Conservation (phyloP, 2,113 vertebrate species). For the Notarius quadriscutis region DNA sequence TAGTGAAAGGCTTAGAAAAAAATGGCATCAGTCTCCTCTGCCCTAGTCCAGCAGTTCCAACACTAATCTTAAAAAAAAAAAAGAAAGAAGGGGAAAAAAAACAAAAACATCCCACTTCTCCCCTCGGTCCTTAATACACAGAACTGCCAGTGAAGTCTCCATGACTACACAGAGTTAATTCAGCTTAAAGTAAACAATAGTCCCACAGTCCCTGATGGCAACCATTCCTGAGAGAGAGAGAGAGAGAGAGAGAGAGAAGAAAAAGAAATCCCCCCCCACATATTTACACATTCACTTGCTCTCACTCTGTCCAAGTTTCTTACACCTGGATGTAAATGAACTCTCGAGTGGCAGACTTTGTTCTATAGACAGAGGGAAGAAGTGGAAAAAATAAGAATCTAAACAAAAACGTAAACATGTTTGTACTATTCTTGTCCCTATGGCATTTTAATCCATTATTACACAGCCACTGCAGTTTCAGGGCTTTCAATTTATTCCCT, state of each 20-base stretch:
- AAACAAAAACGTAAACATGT: neutral
- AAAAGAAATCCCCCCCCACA: constrained; percentile 6
- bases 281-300: neutral
- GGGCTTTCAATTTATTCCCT: constrained; percentile 25
- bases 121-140: constrained; percentile 42
- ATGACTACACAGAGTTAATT: constrained; percentile 63
- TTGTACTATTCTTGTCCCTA: neutral
- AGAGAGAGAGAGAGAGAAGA: constrained; percentile 35
- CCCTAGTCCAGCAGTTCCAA: constrained; percentile 22
- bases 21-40: constrained; percentile 8
- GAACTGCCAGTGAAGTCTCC: constrained; percentile 58
- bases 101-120: neutral
- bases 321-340: neutral
- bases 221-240: constrained; percentile 35
- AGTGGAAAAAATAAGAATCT: neutral
- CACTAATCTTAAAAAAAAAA: constrained; percentile 29
- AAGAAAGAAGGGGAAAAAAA: neutral
- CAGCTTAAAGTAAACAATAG: constrained; percentile 64
- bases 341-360: neutral
- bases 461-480: neutral
- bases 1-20: neutral
- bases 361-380: neutral
- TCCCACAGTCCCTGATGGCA: constrained; percentile 54
- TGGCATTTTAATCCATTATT: constrained; percentile 17
- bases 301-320: too few species aligned